Conservation (phyloP, 2,797 vertebrate species). For the Halcyon smyrnensis region DNA sequence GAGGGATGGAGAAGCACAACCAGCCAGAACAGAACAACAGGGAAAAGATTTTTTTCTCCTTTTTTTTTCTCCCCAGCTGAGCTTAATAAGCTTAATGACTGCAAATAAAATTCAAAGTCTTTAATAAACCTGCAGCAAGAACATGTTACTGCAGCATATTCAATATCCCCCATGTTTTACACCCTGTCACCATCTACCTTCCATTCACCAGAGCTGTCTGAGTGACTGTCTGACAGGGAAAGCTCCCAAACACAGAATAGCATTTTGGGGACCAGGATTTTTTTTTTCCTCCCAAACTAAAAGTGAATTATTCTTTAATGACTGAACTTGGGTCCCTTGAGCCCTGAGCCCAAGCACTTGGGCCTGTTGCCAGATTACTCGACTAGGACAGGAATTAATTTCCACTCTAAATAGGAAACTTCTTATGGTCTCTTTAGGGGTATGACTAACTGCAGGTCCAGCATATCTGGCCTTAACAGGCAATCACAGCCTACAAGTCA, state of each 20-base stretch:
- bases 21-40: background rate
- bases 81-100: background rate
- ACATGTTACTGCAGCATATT: background rate
- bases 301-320: conserved; percentile 15
- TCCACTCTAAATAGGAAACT: background rate
- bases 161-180: background rate
- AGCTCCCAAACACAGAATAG: background rate
- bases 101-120: conserved; percentile 9
- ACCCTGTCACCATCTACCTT: background rate
- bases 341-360: background rate
- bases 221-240: background rate
- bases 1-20: background rate
- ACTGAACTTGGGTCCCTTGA: background rate
- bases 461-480: background rate
- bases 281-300: background rate
- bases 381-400: conserved; percentile 5
- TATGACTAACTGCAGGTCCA: background rate
- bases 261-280: background rate
- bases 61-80: background rate
- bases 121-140: background rate
- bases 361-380: background rate
- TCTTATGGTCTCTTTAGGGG: background rate
- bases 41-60: background rate
- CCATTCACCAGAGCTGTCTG: background rate
- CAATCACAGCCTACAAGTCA: background rate